phyloP scores from a whole-genome alignment of 2,888 invertebrate species.

The Spisula subtruncata region DNA sequence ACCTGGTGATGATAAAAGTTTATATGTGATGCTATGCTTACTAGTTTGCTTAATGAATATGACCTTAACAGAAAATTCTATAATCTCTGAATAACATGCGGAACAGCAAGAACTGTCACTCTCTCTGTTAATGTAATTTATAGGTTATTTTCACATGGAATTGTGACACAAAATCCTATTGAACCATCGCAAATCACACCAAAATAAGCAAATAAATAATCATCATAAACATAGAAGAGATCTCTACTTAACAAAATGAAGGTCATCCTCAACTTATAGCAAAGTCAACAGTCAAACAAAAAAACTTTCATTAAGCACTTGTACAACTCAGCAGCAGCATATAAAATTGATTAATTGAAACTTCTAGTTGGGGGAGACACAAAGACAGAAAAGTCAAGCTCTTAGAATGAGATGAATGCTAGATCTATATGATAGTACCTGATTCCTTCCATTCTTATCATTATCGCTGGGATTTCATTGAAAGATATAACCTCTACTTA shows the following conservation, averaged over 20 bases:
- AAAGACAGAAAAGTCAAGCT: neutral
- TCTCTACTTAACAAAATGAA: neutral
- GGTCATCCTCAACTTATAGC: neutral
- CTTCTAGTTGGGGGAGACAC: neutral
- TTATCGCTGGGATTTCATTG: neutral
- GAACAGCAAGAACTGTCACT: no score
- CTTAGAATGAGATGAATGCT: neutral
- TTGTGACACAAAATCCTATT: neutral
- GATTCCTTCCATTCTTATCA: neutral
- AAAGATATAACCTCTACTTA: constrained; percentile 8
- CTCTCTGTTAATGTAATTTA: no score
- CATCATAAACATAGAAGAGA: neutral
- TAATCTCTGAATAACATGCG: no score
- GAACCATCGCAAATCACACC: neutral
- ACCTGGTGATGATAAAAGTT: no score
- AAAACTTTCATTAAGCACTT: neutral
- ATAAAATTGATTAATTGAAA: constrained; percentile 6
- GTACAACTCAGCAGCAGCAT: neutral
- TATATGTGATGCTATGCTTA: no score
- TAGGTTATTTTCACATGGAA: neutral
- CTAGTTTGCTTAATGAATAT: no score
- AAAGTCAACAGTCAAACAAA: neutral
- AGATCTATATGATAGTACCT: neutral
- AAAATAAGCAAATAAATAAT: neutral
- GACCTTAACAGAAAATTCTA: no score